phyloP scores from a whole-genome alignment of 2,797 vertebrate genomes.

The Microcaecilia unicolor region DNA sequence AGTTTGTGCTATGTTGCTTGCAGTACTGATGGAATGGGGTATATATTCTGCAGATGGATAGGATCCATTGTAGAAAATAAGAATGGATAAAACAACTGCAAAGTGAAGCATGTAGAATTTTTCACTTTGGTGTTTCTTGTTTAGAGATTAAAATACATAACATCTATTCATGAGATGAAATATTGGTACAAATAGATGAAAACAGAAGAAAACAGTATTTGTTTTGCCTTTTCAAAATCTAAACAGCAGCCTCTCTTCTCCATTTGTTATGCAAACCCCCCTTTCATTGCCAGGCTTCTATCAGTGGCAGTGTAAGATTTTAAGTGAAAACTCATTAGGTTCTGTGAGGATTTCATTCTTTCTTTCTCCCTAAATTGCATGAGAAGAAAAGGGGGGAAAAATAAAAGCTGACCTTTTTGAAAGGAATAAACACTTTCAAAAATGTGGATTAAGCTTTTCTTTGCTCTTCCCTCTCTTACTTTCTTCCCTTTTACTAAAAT shows the following conservation, averaged over 20 bases:
- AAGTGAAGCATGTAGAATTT: too few species aligned
- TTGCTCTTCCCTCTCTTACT: slow-evolving; percentile 7
- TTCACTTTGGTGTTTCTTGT: too few species aligned
- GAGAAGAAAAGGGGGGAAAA: slow-evolving; percentile 46
- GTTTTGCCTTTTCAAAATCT: slow-evolving; percentile 30
- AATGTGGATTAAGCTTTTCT: slow-evolving; percentile 50
- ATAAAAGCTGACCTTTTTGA: slow-evolving; percentile 39
- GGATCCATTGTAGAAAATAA: too few species aligned
- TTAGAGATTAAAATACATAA: too few species aligned
- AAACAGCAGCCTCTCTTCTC: slow-evolving; percentile 28
- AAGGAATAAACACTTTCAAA: slow-evolving; percentile 43
- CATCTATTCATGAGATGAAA: too few species aligned
- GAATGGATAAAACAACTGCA: too few species aligned
- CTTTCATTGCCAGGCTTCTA: slow-evolving; percentile 33
- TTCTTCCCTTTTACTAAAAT: slow-evolving; percentile 31
- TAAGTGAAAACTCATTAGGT: slow-evolving; percentile 54
- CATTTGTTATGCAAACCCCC: slow-evolving; percentile 39
- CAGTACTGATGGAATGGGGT: too few species aligned
- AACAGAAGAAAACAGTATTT: slow-evolving; percentile 15
- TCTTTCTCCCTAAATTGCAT: slow-evolving; percentile 44
- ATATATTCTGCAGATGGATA: too few species aligned
- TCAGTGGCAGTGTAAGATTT: slow-evolving; percentile 37
- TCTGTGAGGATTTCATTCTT: slow-evolving; percentile 43
- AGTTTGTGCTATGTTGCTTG: too few species aligned
- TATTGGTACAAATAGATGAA: too few species aligned